Base-by-base conservation (phyloP, 1,140 invertebrate species). In the Rhopalosiphum maidis region DNA sequence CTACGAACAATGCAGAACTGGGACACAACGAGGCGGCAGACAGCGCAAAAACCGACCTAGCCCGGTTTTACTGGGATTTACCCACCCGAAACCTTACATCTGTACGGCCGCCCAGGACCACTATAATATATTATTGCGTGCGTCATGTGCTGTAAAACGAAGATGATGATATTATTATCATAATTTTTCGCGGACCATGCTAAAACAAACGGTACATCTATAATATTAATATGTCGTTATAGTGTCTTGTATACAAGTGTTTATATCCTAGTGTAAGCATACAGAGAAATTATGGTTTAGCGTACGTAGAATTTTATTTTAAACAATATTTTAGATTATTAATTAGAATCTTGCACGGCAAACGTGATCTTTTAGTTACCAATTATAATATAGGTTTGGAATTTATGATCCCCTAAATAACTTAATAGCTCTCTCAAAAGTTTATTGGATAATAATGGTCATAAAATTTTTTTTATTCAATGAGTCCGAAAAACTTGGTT, bases 61-160 rank as follows among this genome's bases (percentile, higher is more conserved):
- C 60, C 60, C 60, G 60, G 30, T 77, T 77, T 77, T n/a, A 77
- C 30, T n/a, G 30, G 30, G 60, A 35, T 77, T 77, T 77, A 77
- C 60, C 60, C 60, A 77, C 60, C n/a, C 5, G n/a, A 77, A 30
- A 68, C 60, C 30, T 68, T 60, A 60, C 55, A 60, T 15, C 55
- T 60, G 60, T 77, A n/a, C 60, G 5, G 60, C 60, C n/a, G 5
- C 30, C 3, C n/a, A n/a, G 15, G 60, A 77, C n/a, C n/a, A 77
- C 60, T 77, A 77, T 77, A n/a, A 77, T 77, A 77, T 77, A 77
- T 77, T 77, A 77, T n/a, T 77, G 30, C n/a, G 15, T 77, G n/a
- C 15, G 15, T 77, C 60, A n/a, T 77, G 60, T n/a, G n/a, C 60
- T 18, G n/a, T 77, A 77, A 6, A 77, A 77, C n/a, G 30, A 77